These are phyloP conservation scores for Procavia capensis DNA, from an alignment of 2,113 vertebrate genomes.

Conservation along the genomic window DNA sequence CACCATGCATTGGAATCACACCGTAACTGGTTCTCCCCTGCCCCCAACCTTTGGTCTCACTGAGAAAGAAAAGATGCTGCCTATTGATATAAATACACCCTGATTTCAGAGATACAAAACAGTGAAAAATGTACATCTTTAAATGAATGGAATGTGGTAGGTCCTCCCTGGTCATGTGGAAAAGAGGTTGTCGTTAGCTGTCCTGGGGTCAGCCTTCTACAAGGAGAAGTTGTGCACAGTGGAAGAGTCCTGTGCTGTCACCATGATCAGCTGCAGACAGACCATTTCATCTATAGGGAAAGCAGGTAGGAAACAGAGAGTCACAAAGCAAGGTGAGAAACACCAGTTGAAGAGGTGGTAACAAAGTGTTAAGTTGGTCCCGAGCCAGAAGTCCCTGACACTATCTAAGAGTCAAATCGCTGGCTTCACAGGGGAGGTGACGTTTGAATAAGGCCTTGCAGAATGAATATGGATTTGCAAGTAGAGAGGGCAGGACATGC, in stretches of 20 bases:
- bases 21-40: background rate
- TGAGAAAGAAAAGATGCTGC: background rate
- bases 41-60: background rate
- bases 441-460: background rate
- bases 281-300: background rate
- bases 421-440: background rate
- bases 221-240: no score
- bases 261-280: no score
- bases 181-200: background rate
- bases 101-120: slow-evolving; percentile 33
- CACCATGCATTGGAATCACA: background rate
- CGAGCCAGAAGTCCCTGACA: background rate
- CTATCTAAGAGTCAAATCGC: background rate
- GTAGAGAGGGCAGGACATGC: background rate
- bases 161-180: background rate
- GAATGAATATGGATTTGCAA: background rate
- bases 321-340: background rate
- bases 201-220: no score
- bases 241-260: no score
- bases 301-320: background rate
- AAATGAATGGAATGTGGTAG: background rate
- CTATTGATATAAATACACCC: background rate
- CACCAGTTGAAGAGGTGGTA: background rate
- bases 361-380: background rate
- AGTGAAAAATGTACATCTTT: background rate